Base-by-base conservation (phyloP, 1,140 invertebrate genomes). In the Macrotrachela quadricornifera region DNA sequence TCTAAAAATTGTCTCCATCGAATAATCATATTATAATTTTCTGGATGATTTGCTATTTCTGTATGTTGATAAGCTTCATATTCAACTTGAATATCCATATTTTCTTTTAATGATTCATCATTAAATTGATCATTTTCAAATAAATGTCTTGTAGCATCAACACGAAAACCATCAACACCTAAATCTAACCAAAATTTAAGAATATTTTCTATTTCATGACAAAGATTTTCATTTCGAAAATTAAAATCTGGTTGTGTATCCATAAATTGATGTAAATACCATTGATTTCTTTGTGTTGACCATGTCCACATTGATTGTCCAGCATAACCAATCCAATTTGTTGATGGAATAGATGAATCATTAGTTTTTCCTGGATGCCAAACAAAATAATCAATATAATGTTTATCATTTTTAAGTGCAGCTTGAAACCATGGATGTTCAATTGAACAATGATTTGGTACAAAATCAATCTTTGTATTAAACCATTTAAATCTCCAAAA, bases 391-490 rank as follows among this genome's bases (percentile, higher is more conserved):
- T 84, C 77, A 36, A 67, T 73, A 56, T 79, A 84, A 6, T 73
- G 72, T 17, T 74, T 69, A 43, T 75, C 70, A 11, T 66, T 66
- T 17, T 71, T 64, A 0, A 69, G 65, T 0, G 82, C 84, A 43
- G 75, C 73, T 10, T 68, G 55, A 62, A 87, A 87, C 83, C 83
- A 86, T 46, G 75, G 67, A 57, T 82, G 80, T 54, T 80, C 63
- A 61, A 81, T 75, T 58, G 81, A 82, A 0, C 80, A 79, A 63
- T 86, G 82, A 68, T 87, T 87, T 4, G 83, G 83, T 14, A 86
- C 79, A 60, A 86, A 78, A 62, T 88, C 84, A 65, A 88, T 63
- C 45, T 51, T 45, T 45, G 30, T 13, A 45, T 51, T 17, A 53
- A 21, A 47, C 51, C 51, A 69, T 84, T 82, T 9, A 82, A 81